A percentile compares a stretch with the other conserved stretches of the same genome.
Conservation (phyloP, 2,888 invertebrate species). For the Cerastis leucographa region DNA sequence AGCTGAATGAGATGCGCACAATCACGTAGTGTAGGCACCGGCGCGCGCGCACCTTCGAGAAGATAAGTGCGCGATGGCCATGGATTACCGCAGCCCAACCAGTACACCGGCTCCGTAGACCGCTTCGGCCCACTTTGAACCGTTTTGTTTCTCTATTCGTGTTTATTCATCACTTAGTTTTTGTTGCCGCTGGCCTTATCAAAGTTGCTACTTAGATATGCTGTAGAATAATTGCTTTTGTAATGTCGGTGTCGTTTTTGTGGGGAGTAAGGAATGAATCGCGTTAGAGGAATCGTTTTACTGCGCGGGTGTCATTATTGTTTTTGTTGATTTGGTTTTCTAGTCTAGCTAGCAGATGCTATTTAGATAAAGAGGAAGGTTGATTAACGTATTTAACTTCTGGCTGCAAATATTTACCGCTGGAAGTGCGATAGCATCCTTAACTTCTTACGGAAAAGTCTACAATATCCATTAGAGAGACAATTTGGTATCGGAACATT, state of each 20-base stretch:
- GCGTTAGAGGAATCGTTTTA: neutral
- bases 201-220: constrained; percentile 57
- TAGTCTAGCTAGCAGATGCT: neutral
- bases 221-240: constrained; percentile 50
- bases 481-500: neutral
- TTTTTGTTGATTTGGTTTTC: constrained; percentile 4
- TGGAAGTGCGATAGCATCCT: neutral
- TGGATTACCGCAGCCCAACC: constrained; percentile 65
- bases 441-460: neutral
- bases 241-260: constrained; percentile 16
- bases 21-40: constrained; percentile 67
- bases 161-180: constrained; percentile 61
- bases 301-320: neutral
- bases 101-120: constrained; percentile 45
- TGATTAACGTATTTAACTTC: neutral
- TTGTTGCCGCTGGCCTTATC: constrained; percentile 53
- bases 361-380: neutral
- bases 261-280: constrained; percentile 22
- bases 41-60: constrained; percentile 64
- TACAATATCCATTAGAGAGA: too few species aligned
- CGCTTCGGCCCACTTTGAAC: constrained; percentile 55
- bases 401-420: neutral
- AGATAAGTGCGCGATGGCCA: constrained; percentile 73
- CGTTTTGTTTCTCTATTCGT: constrained; percentile 63
- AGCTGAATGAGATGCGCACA: constrained; percentile 68